phyloP scores from a whole-genome alignment of 2,797 vertebrate genomes.

The Cossypha polioptera region DNA sequence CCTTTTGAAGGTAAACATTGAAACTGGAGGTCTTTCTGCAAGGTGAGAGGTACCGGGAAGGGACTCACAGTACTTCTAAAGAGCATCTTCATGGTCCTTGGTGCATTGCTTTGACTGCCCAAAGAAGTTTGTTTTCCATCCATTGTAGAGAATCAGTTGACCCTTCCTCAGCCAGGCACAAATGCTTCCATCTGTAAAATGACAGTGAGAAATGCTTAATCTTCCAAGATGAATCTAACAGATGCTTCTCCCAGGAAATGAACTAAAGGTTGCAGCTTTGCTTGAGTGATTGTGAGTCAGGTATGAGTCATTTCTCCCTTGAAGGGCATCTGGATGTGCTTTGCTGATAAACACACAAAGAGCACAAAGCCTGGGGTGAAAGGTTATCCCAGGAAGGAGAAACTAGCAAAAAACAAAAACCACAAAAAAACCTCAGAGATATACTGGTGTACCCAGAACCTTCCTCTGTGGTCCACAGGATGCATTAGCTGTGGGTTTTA shows the following conservation, averaged over 20 bases:
- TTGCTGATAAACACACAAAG: slow-evolving; percentile 60
- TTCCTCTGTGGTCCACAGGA: neutral
- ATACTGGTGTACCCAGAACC: neutral
- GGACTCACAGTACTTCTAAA: neutral
- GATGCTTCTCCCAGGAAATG: slow-evolving; percentile 70
- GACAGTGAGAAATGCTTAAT: slow-evolving; percentile 60
- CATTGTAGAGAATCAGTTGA: neutral
- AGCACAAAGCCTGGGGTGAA: slow-evolving; percentile 62
- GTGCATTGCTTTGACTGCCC: fast-evolving
- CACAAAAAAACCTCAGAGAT: neutral
- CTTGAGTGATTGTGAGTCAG: slow-evolving; percentile 78
- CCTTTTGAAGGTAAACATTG: fast-evolving
- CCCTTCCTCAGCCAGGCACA: slow-evolving; percentile 16
- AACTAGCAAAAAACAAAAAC: neutral
- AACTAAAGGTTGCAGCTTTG: slow-evolving; percentile 64
- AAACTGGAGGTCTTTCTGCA: neutral
- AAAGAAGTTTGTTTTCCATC: neutral
- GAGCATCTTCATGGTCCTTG: neutral
- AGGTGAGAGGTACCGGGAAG: neutral
- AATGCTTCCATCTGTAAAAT: slow-evolving; percentile 42
- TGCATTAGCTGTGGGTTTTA: neutral
- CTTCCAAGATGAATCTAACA: slow-evolving; percentile 56
- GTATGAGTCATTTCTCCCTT: slow-evolving; percentile 74
- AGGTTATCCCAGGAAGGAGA: slow-evolving; percentile 52
- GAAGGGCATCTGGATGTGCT: slow-evolving; percentile 61